Conservation (phyloP, 2,113 vertebrate genomes). For the Proterorhinus semilunaris region DNA sequence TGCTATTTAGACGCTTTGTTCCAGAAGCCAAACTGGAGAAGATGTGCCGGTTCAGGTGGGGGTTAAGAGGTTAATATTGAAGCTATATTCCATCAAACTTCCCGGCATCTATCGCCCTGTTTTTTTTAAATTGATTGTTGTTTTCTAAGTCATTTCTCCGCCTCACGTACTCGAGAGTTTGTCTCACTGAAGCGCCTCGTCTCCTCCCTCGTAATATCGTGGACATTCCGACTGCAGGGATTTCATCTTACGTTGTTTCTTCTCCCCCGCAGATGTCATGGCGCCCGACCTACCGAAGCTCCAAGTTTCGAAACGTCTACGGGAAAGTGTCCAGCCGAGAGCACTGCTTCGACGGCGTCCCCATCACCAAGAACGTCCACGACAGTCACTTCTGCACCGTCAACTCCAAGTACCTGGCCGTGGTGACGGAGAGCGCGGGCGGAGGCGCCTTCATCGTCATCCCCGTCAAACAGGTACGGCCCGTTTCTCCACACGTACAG, state of each 20-base stretch:
- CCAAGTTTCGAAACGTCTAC: constrained; percentile 98
- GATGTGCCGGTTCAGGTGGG: no score
- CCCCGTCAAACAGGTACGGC: constrained; percentile 87
- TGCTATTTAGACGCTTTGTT: no score
- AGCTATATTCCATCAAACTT: no score
- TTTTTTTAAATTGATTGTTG: no score
- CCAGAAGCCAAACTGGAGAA: no score
- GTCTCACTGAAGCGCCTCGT: background rate
- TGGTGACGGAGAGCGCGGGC: constrained; percentile 92
- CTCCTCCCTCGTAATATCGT: background rate
- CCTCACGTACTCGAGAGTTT: no score
- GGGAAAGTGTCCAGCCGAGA: constrained; percentile 94
- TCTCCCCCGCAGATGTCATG: constrained; percentile 90
- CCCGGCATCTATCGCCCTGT: no score
- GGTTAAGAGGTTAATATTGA: no score
- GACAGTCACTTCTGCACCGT: constrained; percentile 98
- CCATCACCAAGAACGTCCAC: constrained; percentile 98
- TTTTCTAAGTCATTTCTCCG: no score
- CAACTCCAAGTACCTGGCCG: constrained; percentile 90
- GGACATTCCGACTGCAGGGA: background rate
- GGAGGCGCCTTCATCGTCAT: constrained; percentile 94
- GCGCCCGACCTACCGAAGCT: constrained; percentile 98
- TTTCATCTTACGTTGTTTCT: background rate
- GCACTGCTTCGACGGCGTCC: constrained; percentile 93
- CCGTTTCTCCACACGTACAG: no score